These are phyloP conservation scores for Mythimna loreyi DNA, from an alignment of 2,888 invertebrate genomes.

Conservation along the genomic window DNA sequence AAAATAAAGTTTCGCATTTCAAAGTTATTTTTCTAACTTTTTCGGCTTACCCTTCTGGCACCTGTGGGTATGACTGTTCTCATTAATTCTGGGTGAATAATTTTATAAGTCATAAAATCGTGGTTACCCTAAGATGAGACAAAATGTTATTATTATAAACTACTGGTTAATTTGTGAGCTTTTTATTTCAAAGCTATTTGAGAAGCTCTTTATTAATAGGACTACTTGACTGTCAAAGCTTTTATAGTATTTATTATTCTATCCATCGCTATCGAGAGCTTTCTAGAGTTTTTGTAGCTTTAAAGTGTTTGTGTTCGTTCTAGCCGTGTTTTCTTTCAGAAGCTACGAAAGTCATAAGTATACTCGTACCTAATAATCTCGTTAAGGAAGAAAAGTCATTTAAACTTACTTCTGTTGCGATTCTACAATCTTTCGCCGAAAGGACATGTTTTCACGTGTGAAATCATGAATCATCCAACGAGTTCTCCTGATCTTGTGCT, in stretches of 20 bases:
- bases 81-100: too few species aligned
- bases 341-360: neutral
- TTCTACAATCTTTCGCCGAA: neutral
- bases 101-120: constrained; percentile 33
- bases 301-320: neutral
- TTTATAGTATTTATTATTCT: constrained; percentile 5
- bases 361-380: neutral
- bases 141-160: constrained; percentile 56
- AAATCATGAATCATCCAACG: too few species aligned
- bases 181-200: constrained; percentile 37
- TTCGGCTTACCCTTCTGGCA: neutral
- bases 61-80: too few species aligned
- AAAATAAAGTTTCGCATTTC: neutral
- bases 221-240: constrained; percentile 18
- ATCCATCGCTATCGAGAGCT: neutral
- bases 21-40: neutral
- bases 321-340: constrained; percentile 8
- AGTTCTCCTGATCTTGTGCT: too few species aligned
- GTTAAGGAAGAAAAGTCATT: neutral
- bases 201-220: constrained; percentile 26
- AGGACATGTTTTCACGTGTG: too few species aligned
- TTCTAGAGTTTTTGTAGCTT: neutral
- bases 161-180: constrained; percentile 63
- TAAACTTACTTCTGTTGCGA: neutral
- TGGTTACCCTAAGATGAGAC: constrained; percentile 66